A percentile compares a stretch with the other conserved stretches of the same genome.
phyloP scores from a whole-genome alignment of 2,113 vertebrate genomes.

The Peucedramus taeniatus region DNA sequence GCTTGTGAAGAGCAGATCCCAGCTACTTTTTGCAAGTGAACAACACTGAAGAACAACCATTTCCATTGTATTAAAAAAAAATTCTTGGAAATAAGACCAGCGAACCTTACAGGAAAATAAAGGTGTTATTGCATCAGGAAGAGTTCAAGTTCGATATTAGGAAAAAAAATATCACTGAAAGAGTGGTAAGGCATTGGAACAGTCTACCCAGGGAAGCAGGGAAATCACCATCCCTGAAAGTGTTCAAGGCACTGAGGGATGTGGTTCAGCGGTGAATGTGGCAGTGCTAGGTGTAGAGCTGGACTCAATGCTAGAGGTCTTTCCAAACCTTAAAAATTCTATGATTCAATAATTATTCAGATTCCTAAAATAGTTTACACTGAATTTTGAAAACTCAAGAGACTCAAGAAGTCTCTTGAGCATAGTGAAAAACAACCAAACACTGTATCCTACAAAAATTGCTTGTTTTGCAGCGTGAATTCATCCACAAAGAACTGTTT shows the following conservation, averaged over 20 bases:
- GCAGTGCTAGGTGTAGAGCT: no score
- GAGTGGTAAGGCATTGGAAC: background rate
- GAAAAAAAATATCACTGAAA: background rate
- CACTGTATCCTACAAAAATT: background rate
- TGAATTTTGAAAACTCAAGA: background rate
- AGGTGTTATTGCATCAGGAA: accelerated
- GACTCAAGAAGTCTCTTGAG: background rate
- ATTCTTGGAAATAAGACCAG: background rate
- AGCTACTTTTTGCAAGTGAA: background rate
- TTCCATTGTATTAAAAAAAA: background rate
- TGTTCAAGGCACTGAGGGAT: background rate
- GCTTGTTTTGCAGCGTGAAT: accelerated
- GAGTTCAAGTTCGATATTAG: background rate
- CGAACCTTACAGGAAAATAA: background rate
- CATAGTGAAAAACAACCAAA: background rate
- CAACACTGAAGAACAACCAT: background rate
- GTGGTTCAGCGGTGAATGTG: background rate
- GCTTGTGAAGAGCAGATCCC: background rate
- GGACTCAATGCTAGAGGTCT: accelerated
- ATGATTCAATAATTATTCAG: background rate
- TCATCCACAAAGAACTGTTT: background rate
- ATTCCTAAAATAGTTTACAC: background rate
- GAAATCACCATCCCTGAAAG: background rate
- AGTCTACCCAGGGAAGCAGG: background rate
- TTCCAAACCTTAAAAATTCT: background rate